Evolutionary conservation across 2,888 invertebrate species (phyloP).

Genomic region (Hypercompe scribonia): DNA sequence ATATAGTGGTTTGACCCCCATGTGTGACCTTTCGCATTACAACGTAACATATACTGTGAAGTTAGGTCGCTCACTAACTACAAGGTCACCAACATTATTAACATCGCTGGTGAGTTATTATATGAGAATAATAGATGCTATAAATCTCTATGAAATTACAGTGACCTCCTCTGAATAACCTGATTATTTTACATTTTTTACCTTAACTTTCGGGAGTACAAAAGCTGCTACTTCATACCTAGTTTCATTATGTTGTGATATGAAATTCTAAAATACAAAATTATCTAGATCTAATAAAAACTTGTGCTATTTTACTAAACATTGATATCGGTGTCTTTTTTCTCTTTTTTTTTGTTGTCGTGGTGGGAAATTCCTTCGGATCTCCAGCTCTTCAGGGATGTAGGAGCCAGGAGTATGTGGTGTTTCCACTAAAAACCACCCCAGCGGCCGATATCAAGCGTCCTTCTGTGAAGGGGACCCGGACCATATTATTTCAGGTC

Average conservation of each 20-base stretch:
- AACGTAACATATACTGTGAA: constrained; percentile 29
- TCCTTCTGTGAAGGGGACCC: too few species aligned
- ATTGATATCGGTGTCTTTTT: too few species aligned
- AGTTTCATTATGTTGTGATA: background rate
- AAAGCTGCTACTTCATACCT: background rate
- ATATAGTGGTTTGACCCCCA: constrained; percentile 41
- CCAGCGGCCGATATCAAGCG: too few species aligned
- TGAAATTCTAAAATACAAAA: too few species aligned
- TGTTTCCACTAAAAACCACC: too few species aligned
- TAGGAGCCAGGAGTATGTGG: too few species aligned
- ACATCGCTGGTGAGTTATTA: constrained; percentile 51
- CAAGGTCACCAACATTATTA: constrained; percentile 46
- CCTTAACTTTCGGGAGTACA: background rate
- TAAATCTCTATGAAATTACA: constrained; percentile 45
- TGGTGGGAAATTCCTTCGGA: too few species aligned
- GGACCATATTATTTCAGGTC: too few species aligned
- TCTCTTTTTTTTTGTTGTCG: too few species aligned
- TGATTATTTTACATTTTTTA: constrained; percentile 20
- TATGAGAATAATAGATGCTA: constrained; percentile 51
- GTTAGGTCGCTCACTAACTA: constrained; percentile 33
- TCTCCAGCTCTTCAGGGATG: too few species aligned
- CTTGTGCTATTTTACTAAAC: too few species aligned
- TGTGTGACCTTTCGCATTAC: constrained; percentile 41
- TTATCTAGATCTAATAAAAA: too few species aligned
- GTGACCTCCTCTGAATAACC: constrained; percentile 27